Conservation (phyloP, 2,113 vertebrate genomes). For the Megaleporinus macrocephalus region DNA sequence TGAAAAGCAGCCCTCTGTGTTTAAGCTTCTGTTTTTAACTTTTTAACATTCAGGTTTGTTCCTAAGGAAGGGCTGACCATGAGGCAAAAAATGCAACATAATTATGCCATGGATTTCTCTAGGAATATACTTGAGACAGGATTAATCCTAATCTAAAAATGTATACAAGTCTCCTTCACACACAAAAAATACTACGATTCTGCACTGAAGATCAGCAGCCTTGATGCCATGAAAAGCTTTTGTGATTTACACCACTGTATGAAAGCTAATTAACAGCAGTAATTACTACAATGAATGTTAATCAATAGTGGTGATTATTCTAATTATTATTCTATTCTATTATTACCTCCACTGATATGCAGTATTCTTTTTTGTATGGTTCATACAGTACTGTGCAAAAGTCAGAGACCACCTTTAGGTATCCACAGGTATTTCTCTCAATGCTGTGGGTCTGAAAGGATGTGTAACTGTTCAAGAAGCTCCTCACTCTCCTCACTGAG, state of each 20-base stretch:
- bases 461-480: too few species aligned
- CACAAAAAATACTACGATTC: background rate
- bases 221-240: background rate
- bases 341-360: background rate
- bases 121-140: conserved; percentile 60
- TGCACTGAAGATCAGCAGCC: background rate
- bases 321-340: background rate
- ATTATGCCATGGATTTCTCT: conserved; percentile 52
- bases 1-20: conserved; percentile 69
- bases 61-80: conserved; percentile 61
- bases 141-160: conserved; percentile 61
- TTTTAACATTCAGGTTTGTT: conserved; percentile 67
- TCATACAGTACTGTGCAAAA: background rate
- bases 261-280: background rate
- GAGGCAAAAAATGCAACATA: conserved; percentile 66
- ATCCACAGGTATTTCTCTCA: too few species aligned
- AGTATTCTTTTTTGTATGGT: background rate
- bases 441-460: too few species aligned
- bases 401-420: too few species aligned
- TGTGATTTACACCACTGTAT: background rate
- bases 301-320: background rate
- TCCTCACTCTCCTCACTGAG: too few species aligned
- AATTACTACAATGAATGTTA: background rate
- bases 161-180: conserved; percentile 56
- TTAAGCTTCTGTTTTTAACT: conserved; percentile 71